Evolutionary conservation across 53 echinoderm and acorn worm species (phyloP).

Genomic region (Paelopatides confundens): DNA sequence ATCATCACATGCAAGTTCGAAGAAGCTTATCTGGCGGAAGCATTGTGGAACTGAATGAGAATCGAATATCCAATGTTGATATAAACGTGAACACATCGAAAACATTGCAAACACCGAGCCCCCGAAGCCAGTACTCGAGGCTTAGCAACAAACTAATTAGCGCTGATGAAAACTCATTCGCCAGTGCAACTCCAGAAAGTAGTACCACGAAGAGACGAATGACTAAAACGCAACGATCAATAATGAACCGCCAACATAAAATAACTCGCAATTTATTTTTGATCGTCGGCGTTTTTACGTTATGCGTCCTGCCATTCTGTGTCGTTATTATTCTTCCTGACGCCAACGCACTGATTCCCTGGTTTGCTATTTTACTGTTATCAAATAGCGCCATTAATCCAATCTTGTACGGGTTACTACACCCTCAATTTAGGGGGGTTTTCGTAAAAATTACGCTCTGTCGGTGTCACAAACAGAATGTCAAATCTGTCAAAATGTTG

Average conservation of each 20-base stretch:
- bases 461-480: neutral
- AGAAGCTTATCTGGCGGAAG: neutral
- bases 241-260: neutral
- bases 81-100: neutral
- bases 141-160: neutral
- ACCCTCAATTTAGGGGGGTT: neutral
- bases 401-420: neutral
- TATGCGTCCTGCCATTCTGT: slow-evolving; percentile 1
- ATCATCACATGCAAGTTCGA: neutral
- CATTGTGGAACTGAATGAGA: neutral
- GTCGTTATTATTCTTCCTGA: neutral
- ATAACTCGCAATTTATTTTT: slow-evolving; percentile 4
- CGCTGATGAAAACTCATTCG: neutral
- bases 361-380: neutral
- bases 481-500: neutral
- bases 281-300: neutral
- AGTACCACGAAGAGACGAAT: neutral
- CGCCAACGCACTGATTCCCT: neutral
- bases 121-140: neutral
- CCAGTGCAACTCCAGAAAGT: neutral
- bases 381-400: slow-evolving; percentile 11
- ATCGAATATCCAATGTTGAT: neutral
- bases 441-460: neutral
- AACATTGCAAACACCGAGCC: neutral
- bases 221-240: neutral